phyloP scores from a whole-genome alignment of 2,888 invertebrate species.

The Thumatha senex region DNA sequence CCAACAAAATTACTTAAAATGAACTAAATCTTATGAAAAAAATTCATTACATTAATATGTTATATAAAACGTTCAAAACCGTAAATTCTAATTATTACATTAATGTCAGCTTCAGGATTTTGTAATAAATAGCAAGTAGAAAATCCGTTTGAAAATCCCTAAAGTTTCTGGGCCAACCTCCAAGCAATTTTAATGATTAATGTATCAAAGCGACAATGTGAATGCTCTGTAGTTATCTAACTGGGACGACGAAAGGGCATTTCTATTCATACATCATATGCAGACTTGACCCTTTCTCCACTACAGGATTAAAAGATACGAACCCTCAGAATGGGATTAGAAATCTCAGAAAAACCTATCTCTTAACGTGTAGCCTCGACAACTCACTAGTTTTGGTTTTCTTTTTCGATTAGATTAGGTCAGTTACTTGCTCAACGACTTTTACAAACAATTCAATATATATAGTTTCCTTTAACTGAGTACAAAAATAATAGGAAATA shows the following conservation, averaged over 20 bases:
- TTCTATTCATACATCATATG: slow-evolving; percentile 74
- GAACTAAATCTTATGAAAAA: not conserved
- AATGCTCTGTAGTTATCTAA: slow-evolving; percentile 60
- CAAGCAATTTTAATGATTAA: slow-evolving; percentile 67
- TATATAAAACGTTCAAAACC: too few species aligned
- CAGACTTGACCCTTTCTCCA: slow-evolving; percentile 75
- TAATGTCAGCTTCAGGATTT: slow-evolving; percentile 18
- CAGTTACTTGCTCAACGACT: too few species aligned
- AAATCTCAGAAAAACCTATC: too few species aligned
- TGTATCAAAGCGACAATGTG: slow-evolving; percentile 66
- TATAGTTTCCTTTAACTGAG: too few species aligned
- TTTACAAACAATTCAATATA: too few species aligned
- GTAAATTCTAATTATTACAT: slow-evolving; percentile 15
- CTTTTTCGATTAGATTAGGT: too few species aligned
- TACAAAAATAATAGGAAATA: too few species aligned
- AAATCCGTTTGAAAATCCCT: slow-evolving; percentile 32
- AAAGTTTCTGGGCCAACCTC: slow-evolving; percentile 46
- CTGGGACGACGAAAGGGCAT: slow-evolving; percentile 65
- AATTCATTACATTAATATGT: not conserved
- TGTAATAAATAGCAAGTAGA: slow-evolving; percentile 21
- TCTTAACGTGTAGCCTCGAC: too few species aligned
- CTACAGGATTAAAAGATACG: slow-evolving; percentile 32
- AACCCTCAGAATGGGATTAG: slow-evolving; percentile 10
- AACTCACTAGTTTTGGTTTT: too few species aligned
- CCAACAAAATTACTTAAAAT: not conserved